Conservation (phyloP, 2,113 vertebrate species). For the Vidua macroura region DNA sequence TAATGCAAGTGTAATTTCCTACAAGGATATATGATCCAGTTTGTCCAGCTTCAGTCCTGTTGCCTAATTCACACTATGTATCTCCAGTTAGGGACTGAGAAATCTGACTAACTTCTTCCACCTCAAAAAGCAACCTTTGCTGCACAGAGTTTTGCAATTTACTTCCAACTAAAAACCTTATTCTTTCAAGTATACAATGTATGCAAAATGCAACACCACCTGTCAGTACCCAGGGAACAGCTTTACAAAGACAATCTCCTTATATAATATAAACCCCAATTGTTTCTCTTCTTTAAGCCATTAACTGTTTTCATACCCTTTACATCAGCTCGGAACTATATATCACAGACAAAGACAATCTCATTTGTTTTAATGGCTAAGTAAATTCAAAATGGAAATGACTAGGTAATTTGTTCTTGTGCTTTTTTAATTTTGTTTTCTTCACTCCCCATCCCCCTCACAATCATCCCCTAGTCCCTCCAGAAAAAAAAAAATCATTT, state of each 20-base stretch:
- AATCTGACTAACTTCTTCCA: not conserved
- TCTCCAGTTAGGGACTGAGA: not conserved
- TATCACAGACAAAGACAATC: conserved; percentile 48
- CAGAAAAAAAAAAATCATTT: not conserved
- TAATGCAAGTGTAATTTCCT: not conserved
- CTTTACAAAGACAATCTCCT: conserved; percentile 35
- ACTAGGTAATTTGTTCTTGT: conserved; percentile 24
- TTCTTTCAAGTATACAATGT: not conserved
- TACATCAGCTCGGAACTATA: conserved; percentile 46
- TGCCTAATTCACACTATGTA: not conserved
- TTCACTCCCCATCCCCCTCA: not conserved
- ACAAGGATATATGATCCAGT: not conserved
- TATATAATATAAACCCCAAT: conserved; percentile 8
- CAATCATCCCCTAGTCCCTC: not conserved
- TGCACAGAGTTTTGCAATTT: not conserved
- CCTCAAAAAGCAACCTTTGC: not conserved
- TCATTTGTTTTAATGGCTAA: conserved; percentile 53
- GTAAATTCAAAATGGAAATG: conserved; percentile 57
- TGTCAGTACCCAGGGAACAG: not conserved
- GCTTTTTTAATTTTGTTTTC: not conserved
- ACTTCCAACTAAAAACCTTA: not conserved
- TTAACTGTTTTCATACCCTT: conserved; percentile 48
- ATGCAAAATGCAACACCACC: conserved; percentile 35
- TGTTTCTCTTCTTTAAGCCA: conserved; percentile 45
- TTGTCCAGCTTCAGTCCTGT: not conserved